These are phyloP conservation scores for Peromyscus maniculatus DNA, from an alignment of 2,113 vertebrate species.

Conservation along the genomic window DNA sequence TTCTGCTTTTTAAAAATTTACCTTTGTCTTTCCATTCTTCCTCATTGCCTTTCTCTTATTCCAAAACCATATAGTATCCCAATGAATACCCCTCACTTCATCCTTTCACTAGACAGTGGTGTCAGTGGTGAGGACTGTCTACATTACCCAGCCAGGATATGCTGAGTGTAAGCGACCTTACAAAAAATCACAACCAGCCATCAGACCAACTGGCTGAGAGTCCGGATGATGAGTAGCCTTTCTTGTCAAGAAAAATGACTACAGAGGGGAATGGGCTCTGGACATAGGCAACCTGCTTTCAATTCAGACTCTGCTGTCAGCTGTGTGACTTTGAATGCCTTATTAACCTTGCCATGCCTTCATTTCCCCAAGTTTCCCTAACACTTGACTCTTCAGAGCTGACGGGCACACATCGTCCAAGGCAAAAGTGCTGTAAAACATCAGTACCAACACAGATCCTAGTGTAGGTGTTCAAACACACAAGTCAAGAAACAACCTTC, in stretches of 20 bases:
- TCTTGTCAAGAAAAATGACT: neutral
- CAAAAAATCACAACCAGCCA: neutral
- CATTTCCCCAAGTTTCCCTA: slow-evolving; percentile 9
- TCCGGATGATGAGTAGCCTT: neutral
- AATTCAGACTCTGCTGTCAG: slow-evolving; percentile 12
- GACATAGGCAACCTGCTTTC: neutral
- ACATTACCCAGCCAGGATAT: neutral
- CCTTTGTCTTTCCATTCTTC: neutral
- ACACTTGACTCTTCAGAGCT: slow-evolving; percentile 37
- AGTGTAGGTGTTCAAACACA: slow-evolving; percentile 18
- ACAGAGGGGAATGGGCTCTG: neutral
- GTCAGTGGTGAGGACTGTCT: neutral
- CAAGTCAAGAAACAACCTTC: neutral
- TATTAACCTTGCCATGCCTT: neutral
- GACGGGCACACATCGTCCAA: neutral
- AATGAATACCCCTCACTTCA: neutral
- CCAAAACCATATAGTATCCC: neutral
- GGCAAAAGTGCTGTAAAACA: slow-evolving; percentile 31
- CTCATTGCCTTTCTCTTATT: neutral
- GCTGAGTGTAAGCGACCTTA: neutral
- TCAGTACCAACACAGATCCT: slow-evolving; percentile 20
- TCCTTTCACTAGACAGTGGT: slow-evolving; percentile 17
- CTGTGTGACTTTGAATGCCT: neutral
- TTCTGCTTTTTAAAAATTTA: neutral
- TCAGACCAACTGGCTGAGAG: neutral